Base-by-base conservation (phyloP, 2,888 invertebrate species). In the Blastobasis adustella region DNA sequence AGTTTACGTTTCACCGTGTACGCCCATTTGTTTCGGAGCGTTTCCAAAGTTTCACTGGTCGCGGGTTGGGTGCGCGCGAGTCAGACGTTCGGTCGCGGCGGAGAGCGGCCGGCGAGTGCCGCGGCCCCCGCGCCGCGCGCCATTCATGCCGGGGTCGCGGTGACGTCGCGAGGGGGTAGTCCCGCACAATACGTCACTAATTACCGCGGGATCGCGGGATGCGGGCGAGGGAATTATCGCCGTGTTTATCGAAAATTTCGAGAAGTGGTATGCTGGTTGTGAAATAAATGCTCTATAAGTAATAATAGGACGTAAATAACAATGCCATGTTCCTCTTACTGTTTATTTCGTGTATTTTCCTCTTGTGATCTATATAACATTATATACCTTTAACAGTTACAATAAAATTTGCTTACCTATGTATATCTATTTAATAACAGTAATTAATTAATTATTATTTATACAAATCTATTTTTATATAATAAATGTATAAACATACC, bases 61-160 rank as follows among this genome's bases (percentile, higher is more conserved):
- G 82, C 82, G 79, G 76, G 72, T 54, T 58, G 62, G 57, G 59
- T 57, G 56, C 66, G 63, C 66, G 63, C 54, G 56, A 50, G 58
- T 53, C 54, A 53, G 23, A 65, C 71, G 63, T 61, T 59, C 70
- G 58, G 54, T 67, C 82, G 67, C 79, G 69, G 68, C 78, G 68
- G 68, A 67, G 66, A 65, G 57, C 71, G 64, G 71, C 83, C 83
- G 83, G 76, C 84, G 82, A 87, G 77, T 85, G 82, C 59, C 71
- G 69, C 61, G 61, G 67, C 61, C 65, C 59, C 46, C 58, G 57
- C 67, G 53, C 60, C 59, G 63, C 66, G 67, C 69, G 73, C 75
- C 86, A 85, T 85, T 86, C 86, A 85, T 83, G 80, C 77, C 69
- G 63, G 64, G 72, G 76, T 73, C 76, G 81, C 83, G 82, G 79